Percentiles rank a stretch among this genome's conserved stretches.
phyloP scores from a whole-genome alignment of 2,113 vertebrate species.

The Colistium nudipinnis region DNA sequence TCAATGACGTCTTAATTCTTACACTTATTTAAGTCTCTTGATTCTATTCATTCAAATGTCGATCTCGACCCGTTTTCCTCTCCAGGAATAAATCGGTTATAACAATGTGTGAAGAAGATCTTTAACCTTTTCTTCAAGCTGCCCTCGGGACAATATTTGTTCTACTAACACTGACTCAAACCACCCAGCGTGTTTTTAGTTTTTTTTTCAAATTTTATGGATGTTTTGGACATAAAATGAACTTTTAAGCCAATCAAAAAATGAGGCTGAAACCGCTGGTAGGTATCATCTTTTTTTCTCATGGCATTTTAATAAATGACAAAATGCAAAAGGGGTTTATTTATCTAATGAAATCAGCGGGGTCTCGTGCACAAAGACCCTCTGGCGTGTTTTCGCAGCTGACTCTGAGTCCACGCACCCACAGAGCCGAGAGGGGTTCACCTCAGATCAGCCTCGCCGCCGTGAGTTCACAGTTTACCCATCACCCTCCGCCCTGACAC shows the following conservation, averaged over 20 bases:
- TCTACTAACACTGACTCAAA: not conserved
- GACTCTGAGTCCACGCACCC: slow-evolving; percentile 49
- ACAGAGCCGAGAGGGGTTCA: slow-evolving; percentile 25
- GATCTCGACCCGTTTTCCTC: not conserved
- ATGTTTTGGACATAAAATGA: too few species aligned
- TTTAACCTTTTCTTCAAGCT: not conserved
- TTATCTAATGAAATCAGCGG: slow-evolving; percentile 1
- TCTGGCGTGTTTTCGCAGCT: slow-evolving; percentile 75
- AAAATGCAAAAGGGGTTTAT: not conserved
- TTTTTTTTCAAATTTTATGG: too few species aligned
- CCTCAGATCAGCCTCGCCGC: slow-evolving; percentile 43
- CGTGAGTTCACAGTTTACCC: slow-evolving; percentile 49
- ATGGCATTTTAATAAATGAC: slow-evolving; percentile 3
- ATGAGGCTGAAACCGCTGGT: too few species aligned
- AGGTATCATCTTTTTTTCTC: not conserved
- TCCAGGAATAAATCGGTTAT: not conserved
- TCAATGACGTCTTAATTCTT: too few species aligned
- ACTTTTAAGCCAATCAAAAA: too few species aligned
- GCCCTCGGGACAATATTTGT: not conserved
- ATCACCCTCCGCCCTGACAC: slow-evolving; percentile 20
- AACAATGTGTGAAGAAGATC: not conserved
- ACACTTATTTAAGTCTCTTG: not conserved
- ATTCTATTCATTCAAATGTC: not conserved
- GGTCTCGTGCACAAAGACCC: slow-evolving; percentile 31
- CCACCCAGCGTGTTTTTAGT: not conserved